Conservation (phyloP, 2,888 invertebrate species). For the Dastarcus helophoroides region DNA sequence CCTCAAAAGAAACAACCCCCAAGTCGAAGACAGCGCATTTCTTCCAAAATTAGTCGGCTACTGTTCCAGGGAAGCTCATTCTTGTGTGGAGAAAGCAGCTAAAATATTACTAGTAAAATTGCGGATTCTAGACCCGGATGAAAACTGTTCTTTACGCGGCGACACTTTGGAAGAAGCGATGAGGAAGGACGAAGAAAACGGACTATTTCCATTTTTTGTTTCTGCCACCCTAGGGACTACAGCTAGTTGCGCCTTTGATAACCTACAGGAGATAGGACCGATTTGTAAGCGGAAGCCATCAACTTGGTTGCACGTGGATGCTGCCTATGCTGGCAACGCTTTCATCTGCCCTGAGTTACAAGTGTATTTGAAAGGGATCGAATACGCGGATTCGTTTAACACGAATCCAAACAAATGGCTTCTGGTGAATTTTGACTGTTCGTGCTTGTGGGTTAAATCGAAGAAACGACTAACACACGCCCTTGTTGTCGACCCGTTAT, state of each 20-base stretch:
- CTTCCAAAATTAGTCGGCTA: slow-evolving; percentile 68
- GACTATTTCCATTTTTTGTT: slow-evolving; percentile 74
- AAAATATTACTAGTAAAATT: slow-evolving; percentile 65
- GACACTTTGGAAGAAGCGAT: slow-evolving; percentile 50
- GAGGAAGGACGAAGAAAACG: slow-evolving; percentile 59
- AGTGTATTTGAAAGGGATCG: slow-evolving; percentile 49
- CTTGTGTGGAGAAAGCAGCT: slow-evolving; percentile 67
- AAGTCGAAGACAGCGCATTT: slow-evolving; percentile 54
- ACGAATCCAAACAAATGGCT: slow-evolving; percentile 85
- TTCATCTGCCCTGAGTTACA: slow-evolving; percentile 79
- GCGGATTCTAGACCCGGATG: slow-evolving; percentile 59
- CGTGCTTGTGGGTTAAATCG: slow-evolving; percentile 73
- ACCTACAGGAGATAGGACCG: slow-evolving; percentile 64
- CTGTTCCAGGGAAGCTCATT: slow-evolving; percentile 62
- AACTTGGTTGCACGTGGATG: slow-evolving; percentile 83
- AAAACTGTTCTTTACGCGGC: slow-evolving; percentile 53
- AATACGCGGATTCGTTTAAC: slow-evolving; percentile 76
- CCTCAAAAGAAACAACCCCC: slow-evolving; percentile 45
- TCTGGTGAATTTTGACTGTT: slow-evolving; percentile 75
- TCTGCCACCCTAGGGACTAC: slow-evolving; percentile 76
- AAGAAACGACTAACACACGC: slow-evolving; percentile 68
- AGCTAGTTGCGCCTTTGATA: slow-evolving; percentile 73
- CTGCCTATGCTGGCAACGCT: slow-evolving; percentile 77
- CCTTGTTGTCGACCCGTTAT: slow-evolving; percentile 76
- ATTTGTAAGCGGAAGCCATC: slow-evolving; percentile 48